Evolutionary conservation across 2,888 invertebrate genomes (phyloP).

Genomic region (Drosophila falleni): DNA sequence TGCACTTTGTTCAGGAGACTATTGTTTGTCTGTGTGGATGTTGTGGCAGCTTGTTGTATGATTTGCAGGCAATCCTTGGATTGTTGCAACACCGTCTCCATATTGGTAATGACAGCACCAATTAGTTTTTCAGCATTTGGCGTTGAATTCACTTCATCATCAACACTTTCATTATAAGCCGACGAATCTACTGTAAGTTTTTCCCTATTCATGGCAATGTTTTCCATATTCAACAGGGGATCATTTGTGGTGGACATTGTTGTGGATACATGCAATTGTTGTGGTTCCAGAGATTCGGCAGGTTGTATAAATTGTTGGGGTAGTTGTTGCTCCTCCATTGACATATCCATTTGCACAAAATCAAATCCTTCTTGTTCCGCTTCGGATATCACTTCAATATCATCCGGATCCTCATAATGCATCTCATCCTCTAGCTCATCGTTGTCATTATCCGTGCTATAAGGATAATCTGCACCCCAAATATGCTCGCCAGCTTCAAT

Average conservation of each 20-base stretch:
- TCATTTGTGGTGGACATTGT: conserved; percentile 18
- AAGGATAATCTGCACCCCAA: conserved; percentile 77
- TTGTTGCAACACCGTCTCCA: conserved; percentile 77
- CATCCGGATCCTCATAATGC: conserved; percentile 47
- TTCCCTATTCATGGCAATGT: neutral
- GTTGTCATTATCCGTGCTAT: conserved; percentile 64
- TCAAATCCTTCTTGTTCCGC: conserved; percentile 49
- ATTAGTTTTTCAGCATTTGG: conserved; percentile 68
- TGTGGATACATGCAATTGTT: conserved; percentile 47
- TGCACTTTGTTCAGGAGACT: conserved; percentile 65
- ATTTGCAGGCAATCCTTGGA: conserved; percentile 74
- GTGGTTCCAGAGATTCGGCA: conserved; percentile 34
- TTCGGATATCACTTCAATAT: conserved; percentile 61
- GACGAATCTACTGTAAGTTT: conserved; percentile 4
- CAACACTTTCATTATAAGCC: conserved; percentile 10
- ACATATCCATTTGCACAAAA: conserved; percentile 55
- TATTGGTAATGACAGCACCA: conserved; percentile 74
- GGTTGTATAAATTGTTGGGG: conserved; percentile 23
- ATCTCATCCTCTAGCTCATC: conserved; percentile 67
- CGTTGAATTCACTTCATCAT: conserved; percentile 8
- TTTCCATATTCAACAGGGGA: neutral
- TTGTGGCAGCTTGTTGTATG: conserved; percentile 54
- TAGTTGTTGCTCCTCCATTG: conserved; percentile 35
- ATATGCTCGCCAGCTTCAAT: conserved; percentile 62
- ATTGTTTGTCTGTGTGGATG: conserved; percentile 30